Conservation (phyloP, 2,113 vertebrate species). For the Cyanistes caeruleus region DNA sequence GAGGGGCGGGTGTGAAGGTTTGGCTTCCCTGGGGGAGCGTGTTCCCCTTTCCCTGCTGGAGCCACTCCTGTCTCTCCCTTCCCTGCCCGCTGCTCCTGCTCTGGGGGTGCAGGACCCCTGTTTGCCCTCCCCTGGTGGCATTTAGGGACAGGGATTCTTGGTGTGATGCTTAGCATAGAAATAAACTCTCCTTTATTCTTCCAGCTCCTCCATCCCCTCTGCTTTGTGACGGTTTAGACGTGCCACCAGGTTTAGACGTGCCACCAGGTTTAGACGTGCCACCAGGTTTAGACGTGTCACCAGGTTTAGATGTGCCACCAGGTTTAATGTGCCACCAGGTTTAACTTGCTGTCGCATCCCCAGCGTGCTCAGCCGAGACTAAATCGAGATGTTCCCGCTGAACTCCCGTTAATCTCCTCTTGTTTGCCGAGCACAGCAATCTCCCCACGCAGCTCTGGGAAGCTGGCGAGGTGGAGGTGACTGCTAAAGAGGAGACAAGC, state of each 20-base stretch:
- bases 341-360: background rate
- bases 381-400: slow-evolving; percentile 31
- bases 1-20: background rate
- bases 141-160: background rate
- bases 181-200: background rate
- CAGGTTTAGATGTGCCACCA: background rate
- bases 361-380: background rate
- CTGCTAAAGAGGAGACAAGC: slow-evolving; percentile 26
- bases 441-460: background rate
- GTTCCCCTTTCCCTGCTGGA: background rate
- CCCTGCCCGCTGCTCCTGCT: fast-evolving
- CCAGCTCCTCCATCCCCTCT: background rate
- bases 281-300: background rate
- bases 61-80: fast-evolving
- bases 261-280: background rate
- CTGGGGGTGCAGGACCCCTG: fast-evolving
- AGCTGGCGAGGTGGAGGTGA: background rate
- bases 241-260: background rate
- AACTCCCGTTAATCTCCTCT: slow-evolving; percentile 3
- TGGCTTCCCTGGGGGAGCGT: too few species aligned
- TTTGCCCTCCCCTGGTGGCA: fast-evolving
- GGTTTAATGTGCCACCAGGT: background rate
- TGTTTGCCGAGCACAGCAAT: slow-evolving; percentile 41
- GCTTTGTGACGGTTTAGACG: background rate
- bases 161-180: background rate